Percentiles rank a stretch among this genome's conserved stretches.
Evolutionary conservation across 2,113 vertebrate genomes (phyloP).

Genomic region (Brachypteracias leptosomus): DNA sequence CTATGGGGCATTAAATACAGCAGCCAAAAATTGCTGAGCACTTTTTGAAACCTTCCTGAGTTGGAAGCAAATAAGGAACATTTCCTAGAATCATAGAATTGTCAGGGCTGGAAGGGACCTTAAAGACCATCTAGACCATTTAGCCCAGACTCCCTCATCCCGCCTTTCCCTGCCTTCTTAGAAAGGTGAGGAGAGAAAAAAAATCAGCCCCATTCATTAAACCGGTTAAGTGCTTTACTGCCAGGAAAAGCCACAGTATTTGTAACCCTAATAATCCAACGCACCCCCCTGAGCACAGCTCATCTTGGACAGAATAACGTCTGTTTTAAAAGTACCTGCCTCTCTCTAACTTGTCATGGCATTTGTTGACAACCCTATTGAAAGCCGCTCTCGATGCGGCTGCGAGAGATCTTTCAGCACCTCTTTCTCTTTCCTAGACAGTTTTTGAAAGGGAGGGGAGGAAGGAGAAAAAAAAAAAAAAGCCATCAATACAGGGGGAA

Average conservation of each 20-base stretch:
- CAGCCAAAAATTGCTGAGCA: background rate
- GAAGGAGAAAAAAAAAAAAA: background rate
- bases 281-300: background rate
- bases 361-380: constrained; percentile 74
- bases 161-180: background rate
- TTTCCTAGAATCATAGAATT: too few species aligned
- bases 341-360: constrained; percentile 52
- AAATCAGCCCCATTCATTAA: background rate
- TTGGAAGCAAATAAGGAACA: too few species aligned
- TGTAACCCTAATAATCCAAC: constrained; percentile 54
- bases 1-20: background rate
- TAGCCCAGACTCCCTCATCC: background rate
- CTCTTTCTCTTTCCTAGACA: constrained; percentile 66
- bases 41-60: background rate
- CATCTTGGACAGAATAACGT: constrained; percentile 46
- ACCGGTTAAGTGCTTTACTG: background rate
- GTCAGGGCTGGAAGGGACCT: too few species aligned
- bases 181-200: background rate
- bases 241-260: constrained; percentile 23
- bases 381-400: constrained; percentile 27
- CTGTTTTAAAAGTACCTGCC: constrained; percentile 56
- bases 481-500: constrained; percentile 62
- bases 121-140: too few species aligned
- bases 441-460: constrained; percentile 66
- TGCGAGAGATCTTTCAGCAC: constrained; percentile 56